These are phyloP conservation scores for Dicerorhinus sumatrensis DNA, from an alignment of 2,113 vertebrate genomes.

Conservation along the genomic window DNA sequence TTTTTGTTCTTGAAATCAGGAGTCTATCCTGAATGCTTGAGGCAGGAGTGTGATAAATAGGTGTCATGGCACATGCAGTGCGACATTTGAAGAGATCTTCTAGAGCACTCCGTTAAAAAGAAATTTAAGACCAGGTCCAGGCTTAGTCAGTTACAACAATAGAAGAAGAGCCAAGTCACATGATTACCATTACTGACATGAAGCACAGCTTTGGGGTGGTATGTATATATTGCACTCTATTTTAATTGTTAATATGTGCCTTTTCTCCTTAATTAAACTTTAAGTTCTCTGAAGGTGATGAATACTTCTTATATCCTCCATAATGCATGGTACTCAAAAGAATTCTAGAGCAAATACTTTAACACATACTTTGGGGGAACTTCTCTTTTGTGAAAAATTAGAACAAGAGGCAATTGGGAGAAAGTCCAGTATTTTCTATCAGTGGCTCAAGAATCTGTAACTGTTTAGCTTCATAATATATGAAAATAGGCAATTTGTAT, in stretches of 20 bases:
- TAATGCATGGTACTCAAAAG: not conserved
- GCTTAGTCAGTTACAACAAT: not conserved
- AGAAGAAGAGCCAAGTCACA: not conserved
- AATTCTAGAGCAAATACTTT: not conserved
- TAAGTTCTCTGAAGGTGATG: not conserved
- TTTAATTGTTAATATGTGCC: not conserved
- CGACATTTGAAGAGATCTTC: not conserved
- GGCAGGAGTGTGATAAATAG: not conserved
- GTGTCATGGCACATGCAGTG: not conserved
- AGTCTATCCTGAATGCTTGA: not conserved
- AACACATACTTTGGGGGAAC: not conserved
- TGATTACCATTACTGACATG: not conserved
- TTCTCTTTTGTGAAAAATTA: conserved; percentile 1
- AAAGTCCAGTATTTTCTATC: not conserved
- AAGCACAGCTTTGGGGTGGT: not conserved
- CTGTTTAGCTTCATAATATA: not conserved
- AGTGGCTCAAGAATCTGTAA: not conserved
- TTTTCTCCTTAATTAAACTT: not conserved
- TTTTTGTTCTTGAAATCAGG: not conserved
- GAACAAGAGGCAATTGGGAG: not conserved
- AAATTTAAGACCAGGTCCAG: not conserved
- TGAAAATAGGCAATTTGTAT: not conserved
- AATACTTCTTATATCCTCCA: not conserved
- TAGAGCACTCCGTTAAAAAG: not conserved
- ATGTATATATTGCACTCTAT: not conserved